Evolutionary conservation across 2,888 invertebrate species (phyloP), one percentile per base, ranked within the genome.

Genomic region (Amaurobius ferox): DNA sequence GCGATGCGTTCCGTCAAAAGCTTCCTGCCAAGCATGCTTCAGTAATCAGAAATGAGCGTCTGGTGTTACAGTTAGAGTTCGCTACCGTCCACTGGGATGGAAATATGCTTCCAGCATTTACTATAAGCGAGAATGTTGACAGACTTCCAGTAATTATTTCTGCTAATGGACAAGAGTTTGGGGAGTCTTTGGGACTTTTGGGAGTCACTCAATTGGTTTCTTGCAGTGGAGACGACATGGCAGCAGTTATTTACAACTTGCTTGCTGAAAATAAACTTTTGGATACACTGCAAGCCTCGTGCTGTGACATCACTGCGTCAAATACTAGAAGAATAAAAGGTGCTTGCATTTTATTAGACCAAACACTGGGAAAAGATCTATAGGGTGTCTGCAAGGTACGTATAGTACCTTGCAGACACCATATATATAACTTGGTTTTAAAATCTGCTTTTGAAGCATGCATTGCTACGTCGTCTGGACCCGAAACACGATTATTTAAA

Each of bases 181-280:
- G n/a, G n/a, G n/a, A n/a, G n/a, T n/a, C n/a, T n/a, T n/a, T n/a
- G n/a, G 35, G 9, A 7, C 9, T 35, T 35, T 5, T 35, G 6
- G 35, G 35, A 35, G 9, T 35, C 64, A 5, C 28, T 64, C 64
- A 64, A 26, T 23, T 64, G 28, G 26, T 23, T 64, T 64, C 64
- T 28, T 19, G 28, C 64, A 64, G 64, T 64, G 3, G 7, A 64
- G 28, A 64, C 64, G 16, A 23, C 26, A 64, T 64, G 28, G 64
- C 64, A 64, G 64, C 64, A 64, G 26, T 26, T 64, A 64, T 23
- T 64, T 64, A 28, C 16, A 64, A 64, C 26, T 23, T 64, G 28
- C 26, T 64, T 64, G 64, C 26, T 29, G 64, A 64, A 64, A 64
- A 64, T 64, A 26, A 64, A 64, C 64, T 28, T 64, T 64, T 64